Percentiles rank a stretch among this genome's conserved stretches.
phyloP scores from a whole-genome alignment of 2,888 invertebrate species.

The Calameuta filiformis region DNA sequence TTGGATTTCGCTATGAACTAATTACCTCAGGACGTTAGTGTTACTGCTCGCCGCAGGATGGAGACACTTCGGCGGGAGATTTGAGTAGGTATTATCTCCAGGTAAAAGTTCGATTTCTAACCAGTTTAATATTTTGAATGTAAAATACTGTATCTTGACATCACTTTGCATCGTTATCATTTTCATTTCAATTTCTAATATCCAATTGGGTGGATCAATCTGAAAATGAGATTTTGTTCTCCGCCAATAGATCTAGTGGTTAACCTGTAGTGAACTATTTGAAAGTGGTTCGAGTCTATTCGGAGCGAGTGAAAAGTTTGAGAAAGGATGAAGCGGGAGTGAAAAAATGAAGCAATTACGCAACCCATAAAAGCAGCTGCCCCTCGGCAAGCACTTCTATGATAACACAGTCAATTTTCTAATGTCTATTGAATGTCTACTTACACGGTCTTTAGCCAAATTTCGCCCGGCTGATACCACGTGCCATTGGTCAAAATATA shows the following conservation, averaged over 20 bases:
- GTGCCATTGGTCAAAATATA: background rate
- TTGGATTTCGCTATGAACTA: background rate
- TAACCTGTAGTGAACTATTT: background rate
- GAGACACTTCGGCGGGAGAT: background rate
- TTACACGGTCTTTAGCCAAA: background rate
- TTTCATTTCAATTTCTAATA: background rate
- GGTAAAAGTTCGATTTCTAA: background rate
- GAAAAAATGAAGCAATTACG: background rate
- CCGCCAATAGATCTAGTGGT: background rate
- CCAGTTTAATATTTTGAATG: background rate
- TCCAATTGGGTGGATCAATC: background rate
- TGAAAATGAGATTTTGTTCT: background rate
- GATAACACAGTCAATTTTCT: background rate
- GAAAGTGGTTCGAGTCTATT: background rate
- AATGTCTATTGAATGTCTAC: background rate
- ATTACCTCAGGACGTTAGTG: background rate
- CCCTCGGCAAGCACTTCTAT: background rate
- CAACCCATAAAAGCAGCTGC: background rate
- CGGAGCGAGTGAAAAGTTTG: constrained; percentile 1
- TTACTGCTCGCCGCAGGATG: background rate
- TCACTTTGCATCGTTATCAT: background rate
- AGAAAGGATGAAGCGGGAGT: background rate
- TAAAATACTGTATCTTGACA: background rate
- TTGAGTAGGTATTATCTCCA: background rate
- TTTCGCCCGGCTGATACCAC: background rate